Evolutionary conservation across 1,140 invertebrate species (phyloP).

Genomic region (Drosophila jambulina): DNA sequence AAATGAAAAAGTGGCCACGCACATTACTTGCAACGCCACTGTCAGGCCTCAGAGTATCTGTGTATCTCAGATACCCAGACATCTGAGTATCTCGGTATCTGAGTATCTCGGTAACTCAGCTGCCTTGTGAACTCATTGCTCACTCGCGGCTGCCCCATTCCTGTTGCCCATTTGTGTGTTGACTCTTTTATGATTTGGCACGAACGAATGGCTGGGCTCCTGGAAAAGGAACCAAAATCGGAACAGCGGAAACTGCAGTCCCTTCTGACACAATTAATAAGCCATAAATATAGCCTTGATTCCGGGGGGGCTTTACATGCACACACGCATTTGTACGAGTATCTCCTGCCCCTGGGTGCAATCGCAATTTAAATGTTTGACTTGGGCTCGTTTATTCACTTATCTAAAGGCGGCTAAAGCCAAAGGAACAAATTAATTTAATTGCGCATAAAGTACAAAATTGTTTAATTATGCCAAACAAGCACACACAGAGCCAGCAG

Average conservation of each 20-base stretch:
- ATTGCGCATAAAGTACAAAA: conserved; percentile 80
- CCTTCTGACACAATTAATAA: conserved; percentile 37
- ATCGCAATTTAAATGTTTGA: conserved; percentile 79
- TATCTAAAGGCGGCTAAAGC: conserved; percentile 69
- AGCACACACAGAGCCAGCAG: conserved; percentile 16
- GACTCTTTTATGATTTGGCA: conserved; percentile 65
- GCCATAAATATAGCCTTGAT: conserved; percentile 37
- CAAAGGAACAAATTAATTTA: conserved; percentile 78
- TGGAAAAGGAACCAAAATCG: conserved; percentile 21
- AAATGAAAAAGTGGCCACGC: conserved; percentile 70
- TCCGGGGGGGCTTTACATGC: conserved; percentile 13
- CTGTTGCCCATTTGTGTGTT: conserved; percentile 33
- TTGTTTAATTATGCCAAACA: conserved; percentile 77
- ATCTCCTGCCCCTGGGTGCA: conserved; percentile 23
- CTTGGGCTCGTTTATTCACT: conserved; percentile 79
- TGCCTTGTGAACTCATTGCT: conserved; percentile 44
- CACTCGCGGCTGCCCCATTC: conserved; percentile 34
- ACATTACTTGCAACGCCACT: conserved; percentile 39
- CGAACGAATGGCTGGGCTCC: conserved; percentile 46
- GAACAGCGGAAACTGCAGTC: conserved; percentile 18
- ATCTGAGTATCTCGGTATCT: conserved; percentile 1
- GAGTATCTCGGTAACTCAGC: conserved; percentile 1
- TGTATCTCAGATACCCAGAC: not conserved
- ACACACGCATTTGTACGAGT: too few species aligned
- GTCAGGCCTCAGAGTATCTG: not conserved